Evolutionary conservation across 64 coral and sea anemone genomes (phyloP).

Genomic region (Montipora sp.): DNA sequence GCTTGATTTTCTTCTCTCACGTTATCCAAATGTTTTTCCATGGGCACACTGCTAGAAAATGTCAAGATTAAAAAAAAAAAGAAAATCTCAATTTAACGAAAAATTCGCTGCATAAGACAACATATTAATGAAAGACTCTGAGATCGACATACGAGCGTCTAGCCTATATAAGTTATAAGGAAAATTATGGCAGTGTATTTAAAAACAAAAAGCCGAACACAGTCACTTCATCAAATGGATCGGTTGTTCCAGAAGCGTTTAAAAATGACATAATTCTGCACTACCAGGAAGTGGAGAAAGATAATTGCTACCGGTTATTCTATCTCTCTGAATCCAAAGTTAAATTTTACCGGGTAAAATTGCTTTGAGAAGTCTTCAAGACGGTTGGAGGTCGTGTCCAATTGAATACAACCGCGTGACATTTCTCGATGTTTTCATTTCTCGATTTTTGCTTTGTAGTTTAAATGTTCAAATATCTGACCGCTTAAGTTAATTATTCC

Average conservation of each 20-base stretch:
- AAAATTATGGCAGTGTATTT: not conserved
- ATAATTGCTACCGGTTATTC: not conserved
- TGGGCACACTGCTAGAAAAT: not conserved
- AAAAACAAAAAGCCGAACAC: not conserved
- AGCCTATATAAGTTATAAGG: not conserved
- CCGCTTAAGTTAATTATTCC: not conserved
- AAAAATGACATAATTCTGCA: not conserved
- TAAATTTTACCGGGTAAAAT: constrained; percentile 3
- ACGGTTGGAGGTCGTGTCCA: not conserved
- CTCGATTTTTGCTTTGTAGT: no score
- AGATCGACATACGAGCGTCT: not conserved
- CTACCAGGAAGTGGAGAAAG: not conserved
- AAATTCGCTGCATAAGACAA: not conserved
- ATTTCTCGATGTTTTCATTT: constrained; percentile 27
- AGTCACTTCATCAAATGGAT: not conserved
- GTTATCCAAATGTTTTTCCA: not conserved
- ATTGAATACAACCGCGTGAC: not conserved
- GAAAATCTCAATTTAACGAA: not conserved
- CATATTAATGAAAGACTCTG: not conserved
- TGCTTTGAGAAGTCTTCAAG: not conserved
- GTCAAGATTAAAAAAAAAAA: not conserved
- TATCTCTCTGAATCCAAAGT: not conserved
- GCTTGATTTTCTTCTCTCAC: not conserved
- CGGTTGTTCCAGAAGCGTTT: not conserved
- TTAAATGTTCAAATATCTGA: not conserved